Base-by-base conservation (phyloP, 1,140 invertebrate species). In the Dolichoris vasculosae region DNA sequence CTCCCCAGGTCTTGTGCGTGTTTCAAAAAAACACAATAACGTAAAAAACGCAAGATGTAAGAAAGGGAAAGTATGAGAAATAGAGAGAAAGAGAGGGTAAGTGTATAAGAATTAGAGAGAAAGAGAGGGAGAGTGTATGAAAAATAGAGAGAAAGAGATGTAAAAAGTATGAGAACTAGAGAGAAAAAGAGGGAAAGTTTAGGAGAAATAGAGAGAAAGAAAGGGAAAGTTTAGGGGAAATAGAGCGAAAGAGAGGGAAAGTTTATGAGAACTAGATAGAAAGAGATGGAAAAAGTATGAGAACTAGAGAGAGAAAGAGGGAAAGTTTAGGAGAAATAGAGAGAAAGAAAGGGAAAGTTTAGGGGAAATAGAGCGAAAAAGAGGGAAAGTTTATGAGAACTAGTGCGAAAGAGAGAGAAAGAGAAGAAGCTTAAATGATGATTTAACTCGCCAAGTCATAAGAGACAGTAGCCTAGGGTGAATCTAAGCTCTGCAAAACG, bases 351-450 rank as follows among this genome's bases (percentile, higher is more conserved):
- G n/a, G 55, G 63, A 73, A 46, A 38, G 59, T 23, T 46, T n/a
- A n/a, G n/a, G n/a, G n/a, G n/a, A n/a, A n/a, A n/a, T n/a, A 71
- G 46, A 82, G 80, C 11, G 40, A 67, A 43, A 81, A 40, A 69
- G 79, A 46, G n/a, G 69, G 48, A 63, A 35, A 51, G 46, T n/a
- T n/a, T 51, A 17, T 9, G 8, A 8, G 48, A 51, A 17, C 8
- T 8, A 51, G 48, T 30, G 63, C 30, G 4, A 64, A 30, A 43
- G 67, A 38, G 17, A 69, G 23, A n/a, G 26, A 64, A 3, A 64
- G 23, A n/a, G 17, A 6, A n/a, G 38, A 11, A 69, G 13, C 15
- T 43, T 7, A 40, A 59, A 59, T 13, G 55, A 26, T 26, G 23
- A 23, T 59, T 4, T n/a, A 51, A 46, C 0, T 51, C 2, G 4